A percentile compares a stretch with the other conserved stretches of the same genome.
Conservation (phyloP, 1,140 invertebrate species). For the Tetragnatha versicolor region DNA sequence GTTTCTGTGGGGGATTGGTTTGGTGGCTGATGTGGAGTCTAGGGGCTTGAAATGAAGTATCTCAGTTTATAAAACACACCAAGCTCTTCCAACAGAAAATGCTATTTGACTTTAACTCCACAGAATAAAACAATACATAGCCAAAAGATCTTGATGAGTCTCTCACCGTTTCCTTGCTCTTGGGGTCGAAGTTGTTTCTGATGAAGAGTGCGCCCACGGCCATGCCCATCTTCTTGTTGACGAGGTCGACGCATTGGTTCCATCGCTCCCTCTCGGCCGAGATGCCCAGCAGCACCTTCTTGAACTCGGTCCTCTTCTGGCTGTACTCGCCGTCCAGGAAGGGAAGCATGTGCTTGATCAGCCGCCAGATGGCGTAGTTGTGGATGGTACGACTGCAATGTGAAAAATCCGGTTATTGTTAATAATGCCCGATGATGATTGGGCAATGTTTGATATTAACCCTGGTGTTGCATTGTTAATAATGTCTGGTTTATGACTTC, state of each 20-base stretch:
- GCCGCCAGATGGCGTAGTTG: constrained; percentile 84
- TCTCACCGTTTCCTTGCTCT: constrained; percentile 77
- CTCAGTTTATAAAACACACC: too few relatives aligned
- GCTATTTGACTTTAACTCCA: too few relatives aligned
- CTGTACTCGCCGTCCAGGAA: constrained; percentile 85
- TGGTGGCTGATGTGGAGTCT: too few relatives aligned
- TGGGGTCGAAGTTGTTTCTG: constrained; percentile 82
- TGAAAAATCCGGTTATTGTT: too few relatives aligned
- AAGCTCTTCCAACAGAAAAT: too few relatives aligned
- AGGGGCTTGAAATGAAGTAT: too few relatives aligned
- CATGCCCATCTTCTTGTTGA: constrained; percentile 84
- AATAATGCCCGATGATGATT: too few relatives aligned
- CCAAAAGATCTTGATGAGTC: neutral
- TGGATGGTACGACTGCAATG: constrained; percentile 72
- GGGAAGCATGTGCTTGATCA: constrained; percentile 79
- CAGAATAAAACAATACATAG: too few relatives aligned
- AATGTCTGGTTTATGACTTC: too few relatives aligned
- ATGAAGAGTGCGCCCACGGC: constrained; percentile 87
- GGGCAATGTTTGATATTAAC: too few relatives aligned
- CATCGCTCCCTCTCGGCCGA: constrained; percentile 71
- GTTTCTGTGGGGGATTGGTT: too few relatives aligned
- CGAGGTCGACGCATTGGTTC: constrained; percentile 83
- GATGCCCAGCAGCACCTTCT: constrained; percentile 80
- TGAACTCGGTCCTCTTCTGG: constrained; percentile 77
- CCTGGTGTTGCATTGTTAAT: too few relatives aligned